Percentiles rank a stretch among this genome's conserved stretches.
Evolutionary conservation across 2,888 invertebrate species (phyloP).

Genomic region (Sepiola atlantica): DNA sequence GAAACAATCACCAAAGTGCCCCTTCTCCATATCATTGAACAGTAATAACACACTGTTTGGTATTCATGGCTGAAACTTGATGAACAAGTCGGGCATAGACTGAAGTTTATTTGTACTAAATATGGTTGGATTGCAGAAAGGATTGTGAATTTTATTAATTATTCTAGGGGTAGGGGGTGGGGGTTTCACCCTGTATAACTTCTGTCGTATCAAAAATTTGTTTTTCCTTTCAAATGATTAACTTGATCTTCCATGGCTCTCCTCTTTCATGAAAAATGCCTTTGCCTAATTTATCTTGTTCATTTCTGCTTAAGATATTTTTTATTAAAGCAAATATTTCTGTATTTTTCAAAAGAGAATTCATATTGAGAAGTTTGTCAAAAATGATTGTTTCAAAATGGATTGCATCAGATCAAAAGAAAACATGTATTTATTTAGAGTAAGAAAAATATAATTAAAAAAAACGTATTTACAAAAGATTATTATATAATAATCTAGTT

Average conservation of each 20-base stretch:
- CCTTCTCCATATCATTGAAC: too few species aligned
- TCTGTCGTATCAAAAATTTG: not conserved
- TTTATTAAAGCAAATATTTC: not conserved
- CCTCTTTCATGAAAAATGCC: not conserved
- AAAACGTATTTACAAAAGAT: not conserved
- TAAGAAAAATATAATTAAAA: not conserved
- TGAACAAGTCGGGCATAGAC: too few species aligned
- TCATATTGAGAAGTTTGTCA: not conserved
- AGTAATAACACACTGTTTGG: too few species aligned
- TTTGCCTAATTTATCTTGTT: not conserved
- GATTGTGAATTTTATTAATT: not conserved
- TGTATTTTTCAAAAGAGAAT: not conserved
- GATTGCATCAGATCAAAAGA: not conserved
- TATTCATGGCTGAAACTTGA: too few species aligned
- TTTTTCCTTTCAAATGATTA: slow-evolving; percentile 8
- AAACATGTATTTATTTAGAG: not conserved
- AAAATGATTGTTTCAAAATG: not conserved
- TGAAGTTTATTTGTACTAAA: not conserved
- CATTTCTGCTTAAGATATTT: not conserved
- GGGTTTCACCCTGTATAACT: not conserved
- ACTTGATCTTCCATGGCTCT: not conserved
- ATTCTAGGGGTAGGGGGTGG: too few species aligned
- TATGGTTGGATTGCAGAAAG: not conserved
- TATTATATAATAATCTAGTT: not conserved
- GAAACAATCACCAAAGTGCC: too few species aligned